Evolutionary conservation across 1,140 invertebrate species (phyloP), one percentile per base, ranked within the genome.

Genomic region (Neodiprion lecontei): DNA sequence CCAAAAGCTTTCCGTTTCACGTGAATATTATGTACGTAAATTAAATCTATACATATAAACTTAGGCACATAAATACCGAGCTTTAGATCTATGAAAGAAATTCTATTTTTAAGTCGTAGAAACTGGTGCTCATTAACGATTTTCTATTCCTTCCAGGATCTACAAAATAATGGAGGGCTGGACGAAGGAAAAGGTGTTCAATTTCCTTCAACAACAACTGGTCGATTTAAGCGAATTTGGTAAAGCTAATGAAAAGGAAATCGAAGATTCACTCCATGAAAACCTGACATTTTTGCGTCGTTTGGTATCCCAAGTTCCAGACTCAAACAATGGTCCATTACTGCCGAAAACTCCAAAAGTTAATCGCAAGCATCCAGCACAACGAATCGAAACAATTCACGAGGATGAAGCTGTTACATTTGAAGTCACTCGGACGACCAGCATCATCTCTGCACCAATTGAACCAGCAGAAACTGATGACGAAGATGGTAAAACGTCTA

Each of bases 291-390:
- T 61, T 9, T 17, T 61, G 3, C 53, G 53, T 17, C n/a, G 53
- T 17, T 14, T 61, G 53, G 53, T 61, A 3, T 61, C 53, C n/a
- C 84, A 87, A 74, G 78, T 85, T 74, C 76, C 73, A 21, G 28
- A 78, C 48, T 67, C 80, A 4, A 68, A 67, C 3, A 74, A 81
- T 14, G 82, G 78, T 1, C 81, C 83, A 28, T 67, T 88, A 21
- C 67, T 88, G 8, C 66, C 80, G 1, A 88, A 88, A 73, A 88
- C 87, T 2, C 86, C 87, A 2, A 88, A 87, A 69, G 47, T 82
- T 10, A 1, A 70, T 0, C 82, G 70, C 12, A 87, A 84, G 12
- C 82, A 49, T 74, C 74, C 21, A 11, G 8, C 76, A 9, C 77
- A 80, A 67, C 79, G 74, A 73, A 87, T 87, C 1, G 79, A 84